Base-by-base conservation (phyloP, 2,888 invertebrate genomes). In the Sipha maydis region DNA sequence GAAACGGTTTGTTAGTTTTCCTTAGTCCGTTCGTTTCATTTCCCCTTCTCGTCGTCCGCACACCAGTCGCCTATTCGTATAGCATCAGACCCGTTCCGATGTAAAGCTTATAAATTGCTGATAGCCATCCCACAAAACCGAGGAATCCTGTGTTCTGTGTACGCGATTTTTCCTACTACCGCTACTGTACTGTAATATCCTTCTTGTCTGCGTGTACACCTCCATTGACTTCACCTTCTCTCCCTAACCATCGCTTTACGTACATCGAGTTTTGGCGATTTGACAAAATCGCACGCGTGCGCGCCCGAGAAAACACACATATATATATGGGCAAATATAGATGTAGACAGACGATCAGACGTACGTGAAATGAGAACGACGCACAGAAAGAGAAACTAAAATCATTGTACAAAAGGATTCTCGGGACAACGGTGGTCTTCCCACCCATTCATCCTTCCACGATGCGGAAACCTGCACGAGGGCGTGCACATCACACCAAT, bases 31-130 rank as follows among this genome's bases (percentile, higher is more conserved):
- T 69, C 69, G 25, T 28, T 77, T 17, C 28, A 17, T 54, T 1
- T 11, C 1, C 34, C 71, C 78, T 34, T 9, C 25, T 67, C 34
- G 3, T 54, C 71, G n/a, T 17, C 83, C 25, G 48, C 48, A 48
- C 48, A 17, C 31, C 48, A 11, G 48, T n/a, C 28, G 28, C 31
- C 3, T 34, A 0, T 38, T 21, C 25, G 38, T 9, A 31, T 21
- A 17, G 21, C 25, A 34, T 41, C 67, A 67, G 84, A 67, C 21
- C 84, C 84, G 61, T 84, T 76, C 84, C n/a, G 31, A 85, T 41
- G 85, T 67, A 67, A 77, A 85, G 85, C 77, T 85, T 67, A 85
- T 71, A 85, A 85, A 79, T 85, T 34, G 67, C 85, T 54, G 78
- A 85, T 85, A 79, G 69, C n/a, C 78, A 31, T 78, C 85, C 77